These are phyloP conservation scores for Palythoa heliodiscus DNA, from an alignment of 92 coral and sea anemone genomes.

Conservation along the genomic window DNA sequence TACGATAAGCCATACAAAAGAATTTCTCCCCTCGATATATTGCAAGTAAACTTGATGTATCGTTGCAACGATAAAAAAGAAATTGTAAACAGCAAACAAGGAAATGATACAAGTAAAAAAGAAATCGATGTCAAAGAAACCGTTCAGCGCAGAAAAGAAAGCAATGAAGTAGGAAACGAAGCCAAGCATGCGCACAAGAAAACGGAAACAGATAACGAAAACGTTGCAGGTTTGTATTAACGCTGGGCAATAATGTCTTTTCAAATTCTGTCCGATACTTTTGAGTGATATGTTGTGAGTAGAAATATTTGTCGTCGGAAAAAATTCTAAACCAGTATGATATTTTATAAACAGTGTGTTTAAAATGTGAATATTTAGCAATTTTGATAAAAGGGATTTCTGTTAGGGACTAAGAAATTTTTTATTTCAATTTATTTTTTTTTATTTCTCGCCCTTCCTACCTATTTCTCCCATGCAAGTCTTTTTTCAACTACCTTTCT, in stretches of 20 bases:
- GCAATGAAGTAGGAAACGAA: background rate
- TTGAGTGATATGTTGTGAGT: too few species aligned
- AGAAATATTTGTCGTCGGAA: too few species aligned
- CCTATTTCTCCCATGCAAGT: too few species aligned
- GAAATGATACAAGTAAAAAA: background rate
- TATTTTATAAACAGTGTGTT: too few species aligned
- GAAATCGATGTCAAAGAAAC: background rate
- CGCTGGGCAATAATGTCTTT: background rate
- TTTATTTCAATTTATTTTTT: too few species aligned
- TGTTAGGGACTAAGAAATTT: too few species aligned
- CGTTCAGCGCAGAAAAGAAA: background rate
- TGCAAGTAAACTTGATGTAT: constrained; percentile 75
- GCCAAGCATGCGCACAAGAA: background rate
- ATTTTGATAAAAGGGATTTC: too few species aligned
- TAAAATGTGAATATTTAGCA: too few species aligned
- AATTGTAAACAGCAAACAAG: background rate
- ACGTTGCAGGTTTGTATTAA: constrained; percentile 1
- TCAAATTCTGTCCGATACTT: background rate
- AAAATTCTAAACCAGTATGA: too few species aligned
- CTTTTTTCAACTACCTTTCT: too few species aligned
- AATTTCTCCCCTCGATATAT: constrained; percentile 77
- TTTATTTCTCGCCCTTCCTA: too few species aligned
- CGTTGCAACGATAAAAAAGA: constrained; percentile 56
- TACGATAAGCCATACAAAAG: constrained; percentile 71
- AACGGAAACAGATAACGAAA: background rate